Evolutionary conservation across 2,888 invertebrate genomes (phyloP).

Genomic region (Aphrophora alni): DNA sequence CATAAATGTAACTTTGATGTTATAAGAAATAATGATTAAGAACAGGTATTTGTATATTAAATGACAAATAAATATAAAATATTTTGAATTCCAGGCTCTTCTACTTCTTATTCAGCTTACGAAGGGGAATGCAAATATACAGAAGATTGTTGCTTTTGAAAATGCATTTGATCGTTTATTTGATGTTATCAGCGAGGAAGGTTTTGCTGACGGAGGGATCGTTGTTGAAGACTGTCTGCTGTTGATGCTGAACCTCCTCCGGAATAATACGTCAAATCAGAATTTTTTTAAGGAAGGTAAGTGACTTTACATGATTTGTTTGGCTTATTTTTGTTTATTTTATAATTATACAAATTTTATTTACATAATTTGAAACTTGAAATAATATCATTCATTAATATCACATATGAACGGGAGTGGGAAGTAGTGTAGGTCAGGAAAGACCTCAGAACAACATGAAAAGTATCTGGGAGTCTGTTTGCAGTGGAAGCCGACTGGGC

Average conservation of each 20-base stretch:
- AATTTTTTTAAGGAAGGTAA: slow-evolving; percentile 95
- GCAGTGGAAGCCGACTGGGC: no score
- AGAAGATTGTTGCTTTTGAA: slow-evolving; percentile 99
- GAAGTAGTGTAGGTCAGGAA: no score
- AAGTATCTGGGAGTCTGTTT: no score
- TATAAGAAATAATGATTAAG: no score
- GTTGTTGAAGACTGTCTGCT: slow-evolving; percentile 97
- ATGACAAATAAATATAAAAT: no score
- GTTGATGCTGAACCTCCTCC: slow-evolving; percentile 89
- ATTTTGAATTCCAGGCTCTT: slow-evolving; percentile 65
- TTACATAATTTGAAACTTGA: no score
- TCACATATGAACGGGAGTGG: no score
- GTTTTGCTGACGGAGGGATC: slow-evolving; percentile 93
- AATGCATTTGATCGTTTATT: slow-evolving; percentile 96
- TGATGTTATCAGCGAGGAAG: slow-evolving; percentile 91
- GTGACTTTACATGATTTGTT: no score
- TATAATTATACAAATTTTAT: neutral
- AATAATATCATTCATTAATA: neutral
- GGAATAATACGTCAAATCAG: slow-evolving; percentile 96
- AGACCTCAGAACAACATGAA: no score
- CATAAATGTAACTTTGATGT: no score
- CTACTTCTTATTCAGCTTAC: slow-evolving; percentile 91
- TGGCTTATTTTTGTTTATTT: neutral
- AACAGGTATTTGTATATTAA: no score
- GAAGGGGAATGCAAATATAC: slow-evolving; percentile 94